phyloP scores from a whole-genome alignment of 92 coral and sea anemone species.

The Actinernus sp. region DNA sequence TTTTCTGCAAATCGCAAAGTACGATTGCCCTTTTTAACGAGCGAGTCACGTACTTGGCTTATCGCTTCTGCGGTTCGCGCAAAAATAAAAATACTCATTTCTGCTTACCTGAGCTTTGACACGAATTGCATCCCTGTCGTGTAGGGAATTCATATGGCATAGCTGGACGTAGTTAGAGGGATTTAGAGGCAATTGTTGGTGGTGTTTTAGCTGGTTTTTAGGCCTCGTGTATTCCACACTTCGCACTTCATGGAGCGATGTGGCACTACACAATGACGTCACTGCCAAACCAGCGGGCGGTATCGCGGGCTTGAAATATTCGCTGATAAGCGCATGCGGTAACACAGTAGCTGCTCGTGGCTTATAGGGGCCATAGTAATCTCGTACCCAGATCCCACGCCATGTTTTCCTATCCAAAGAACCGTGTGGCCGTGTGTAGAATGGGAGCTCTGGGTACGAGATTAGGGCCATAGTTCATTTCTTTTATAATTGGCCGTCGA shows the following conservation, averaged over 20 bases:
- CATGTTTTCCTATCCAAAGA: no score
- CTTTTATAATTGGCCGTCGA: no score
- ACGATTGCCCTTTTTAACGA: slow-evolving; percentile 1
- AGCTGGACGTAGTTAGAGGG: slow-evolving; percentile 5
- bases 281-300: slow-evolving; percentile 22
- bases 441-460: no score
- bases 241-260: slow-evolving; percentile 19
- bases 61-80: not conserved
- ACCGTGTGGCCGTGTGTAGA: no score
- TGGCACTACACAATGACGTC: slow-evolving; percentile 64
- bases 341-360: not conserved
- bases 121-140: slow-evolving; percentile 92
- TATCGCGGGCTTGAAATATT: slow-evolving; percentile 15
- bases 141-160: slow-evolving; percentile 45
- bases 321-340: not conserved
- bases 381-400: no score
- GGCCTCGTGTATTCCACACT: slow-evolving; percentile 17
- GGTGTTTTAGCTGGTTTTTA: slow-evolving; percentile 7
- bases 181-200: slow-evolving; percentile 1
- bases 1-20: slow-evolving; percentile 9
- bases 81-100: not conserved
- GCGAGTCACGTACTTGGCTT: not conserved
- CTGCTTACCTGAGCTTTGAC: slow-evolving; percentile 88
- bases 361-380: no score
- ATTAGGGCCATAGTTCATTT: no score